Conservation (phyloP, 2,113 vertebrate genomes). For the Octodon degus region DNA sequence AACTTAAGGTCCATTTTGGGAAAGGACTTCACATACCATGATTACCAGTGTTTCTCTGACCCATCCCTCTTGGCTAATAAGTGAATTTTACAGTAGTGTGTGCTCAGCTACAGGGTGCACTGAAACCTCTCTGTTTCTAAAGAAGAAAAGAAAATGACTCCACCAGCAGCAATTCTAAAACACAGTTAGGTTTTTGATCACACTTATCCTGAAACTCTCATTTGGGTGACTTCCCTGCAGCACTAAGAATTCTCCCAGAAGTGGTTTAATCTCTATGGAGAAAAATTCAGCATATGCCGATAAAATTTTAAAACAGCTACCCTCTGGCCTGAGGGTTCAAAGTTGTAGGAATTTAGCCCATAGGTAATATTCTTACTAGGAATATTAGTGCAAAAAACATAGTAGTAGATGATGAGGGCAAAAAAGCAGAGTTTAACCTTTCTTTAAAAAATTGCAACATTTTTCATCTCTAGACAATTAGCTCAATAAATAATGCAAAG, state of each 20-base stretch:
- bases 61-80: not conserved
- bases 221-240: not conserved
- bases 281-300: not conserved
- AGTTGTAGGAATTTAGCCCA: slow-evolving; percentile 36
- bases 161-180: slow-evolving; percentile 26
- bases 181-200: slow-evolving; percentile 20
- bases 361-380: not conserved
- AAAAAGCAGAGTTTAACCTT: not conserved
- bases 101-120: not conserved
- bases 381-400: not conserved
- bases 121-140: not conserved
- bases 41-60: not conserved
- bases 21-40: not conserved
- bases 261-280: not conserved
- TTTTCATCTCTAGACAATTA: slow-evolving; percentile 31
- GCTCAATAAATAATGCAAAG: not conserved
- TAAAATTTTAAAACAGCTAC: not conserved
- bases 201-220: not conserved
- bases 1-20: not conserved
- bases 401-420: not conserved
- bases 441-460: not conserved
- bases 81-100: not conserved
- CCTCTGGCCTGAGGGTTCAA: not conserved
- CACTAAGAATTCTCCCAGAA: slow-evolving; percentile 52
- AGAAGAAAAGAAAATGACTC: slow-evolving; percentile 50